Percentiles rank a stretch among this genome's conserved stretches.
Evolutionary conservation across 2,113 vertebrate species (phyloP).

Genomic region (Melanocharis versteri): DNA sequence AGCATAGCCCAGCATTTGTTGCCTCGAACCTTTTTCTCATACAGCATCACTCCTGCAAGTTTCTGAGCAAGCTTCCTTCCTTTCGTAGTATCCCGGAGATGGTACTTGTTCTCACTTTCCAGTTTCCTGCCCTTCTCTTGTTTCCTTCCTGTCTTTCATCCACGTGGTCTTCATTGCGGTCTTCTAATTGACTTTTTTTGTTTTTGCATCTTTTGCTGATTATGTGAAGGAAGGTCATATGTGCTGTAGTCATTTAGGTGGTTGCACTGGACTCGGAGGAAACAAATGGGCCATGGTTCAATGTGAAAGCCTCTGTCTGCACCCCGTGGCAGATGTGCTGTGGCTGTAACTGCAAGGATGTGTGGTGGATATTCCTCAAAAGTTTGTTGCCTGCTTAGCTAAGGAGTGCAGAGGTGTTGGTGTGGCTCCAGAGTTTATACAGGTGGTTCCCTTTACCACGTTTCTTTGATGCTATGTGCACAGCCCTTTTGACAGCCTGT

Average conservation of each 20-base stretch:
- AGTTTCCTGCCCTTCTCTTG: neutral
- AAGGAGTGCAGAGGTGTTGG: neutral
- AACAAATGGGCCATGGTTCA: neutral
- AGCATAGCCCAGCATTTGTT: neutral
- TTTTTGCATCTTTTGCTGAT: neutral
- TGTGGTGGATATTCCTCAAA: neutral
- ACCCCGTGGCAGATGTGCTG: neutral
- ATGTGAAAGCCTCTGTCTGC: neutral
- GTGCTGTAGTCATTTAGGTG: neutral
- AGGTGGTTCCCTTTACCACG: neutral
- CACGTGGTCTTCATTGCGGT: neutral
- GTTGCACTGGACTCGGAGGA: neutral
- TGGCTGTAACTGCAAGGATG: neutral
- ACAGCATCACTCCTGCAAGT: neutral
- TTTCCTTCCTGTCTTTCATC: neutral
- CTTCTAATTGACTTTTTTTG: neutral
- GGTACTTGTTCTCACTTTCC: neutral
- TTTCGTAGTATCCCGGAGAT: neutral
- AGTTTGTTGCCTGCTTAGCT: neutral
- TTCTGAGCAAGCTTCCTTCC: neutral
- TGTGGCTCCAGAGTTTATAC: neutral
- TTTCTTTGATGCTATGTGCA: neutral
- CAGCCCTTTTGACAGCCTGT: neutral
- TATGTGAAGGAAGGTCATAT: neutral
- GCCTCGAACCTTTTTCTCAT: neutral